Evolutionary conservation across 1,140 invertebrate species (phyloP).

Genomic region (Portunus trituberculatus): DNA sequence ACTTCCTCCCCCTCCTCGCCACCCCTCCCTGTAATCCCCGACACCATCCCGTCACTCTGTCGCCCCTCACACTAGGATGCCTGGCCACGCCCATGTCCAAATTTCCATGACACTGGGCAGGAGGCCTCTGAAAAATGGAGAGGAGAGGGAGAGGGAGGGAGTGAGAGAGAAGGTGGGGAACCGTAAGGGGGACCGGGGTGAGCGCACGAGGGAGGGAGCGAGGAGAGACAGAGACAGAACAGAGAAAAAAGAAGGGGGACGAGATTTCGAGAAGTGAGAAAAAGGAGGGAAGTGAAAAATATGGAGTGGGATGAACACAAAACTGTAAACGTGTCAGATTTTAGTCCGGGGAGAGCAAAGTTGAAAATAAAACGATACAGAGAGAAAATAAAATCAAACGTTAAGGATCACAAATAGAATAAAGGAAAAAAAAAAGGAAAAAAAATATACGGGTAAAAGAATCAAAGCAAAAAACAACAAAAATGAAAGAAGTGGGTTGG

Average conservation of each 20-base stretch:
- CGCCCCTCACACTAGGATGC: background rate
- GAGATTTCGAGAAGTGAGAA: no score
- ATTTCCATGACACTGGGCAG: slow-evolving; percentile 1
- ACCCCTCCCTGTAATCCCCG: background rate
- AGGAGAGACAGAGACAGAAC: no score
- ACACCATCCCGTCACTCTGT: background rate
- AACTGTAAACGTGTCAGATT: no score
- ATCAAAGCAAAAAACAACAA: background rate
- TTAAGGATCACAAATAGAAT: background rate
- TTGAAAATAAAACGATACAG: background rate
- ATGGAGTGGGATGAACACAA: no score
- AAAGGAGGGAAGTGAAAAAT: no score
- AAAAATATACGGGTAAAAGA: background rate
- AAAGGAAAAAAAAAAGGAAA: background rate
- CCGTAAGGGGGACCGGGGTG: no score
- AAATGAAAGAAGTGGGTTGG: background rate
- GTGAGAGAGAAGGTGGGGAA: no score
- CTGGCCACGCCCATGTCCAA: slow-evolving; percentile 5
- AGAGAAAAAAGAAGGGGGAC: no score
- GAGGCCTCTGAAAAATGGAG: background rate
- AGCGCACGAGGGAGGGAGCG: no score
- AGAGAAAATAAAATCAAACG: background rate
- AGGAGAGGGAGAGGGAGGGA: background rate
- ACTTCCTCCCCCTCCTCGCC: background rate
- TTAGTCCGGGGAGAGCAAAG: background rate